Base-by-base conservation (phyloP, 2,113 vertebrate species). In the Xiphophorus couchianus region DNA sequence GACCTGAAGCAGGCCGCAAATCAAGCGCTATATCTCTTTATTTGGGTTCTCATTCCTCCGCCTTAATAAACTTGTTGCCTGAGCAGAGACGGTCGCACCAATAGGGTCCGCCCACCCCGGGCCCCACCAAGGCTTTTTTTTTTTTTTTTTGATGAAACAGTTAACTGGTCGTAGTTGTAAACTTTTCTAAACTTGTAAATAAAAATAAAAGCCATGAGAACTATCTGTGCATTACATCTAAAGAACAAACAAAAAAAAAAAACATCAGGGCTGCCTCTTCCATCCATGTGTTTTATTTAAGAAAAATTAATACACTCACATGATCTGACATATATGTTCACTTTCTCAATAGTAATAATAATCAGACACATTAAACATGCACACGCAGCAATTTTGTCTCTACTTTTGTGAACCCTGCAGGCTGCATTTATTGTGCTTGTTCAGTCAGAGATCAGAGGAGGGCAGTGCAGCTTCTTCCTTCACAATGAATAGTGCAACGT, bases 201-300 rank as follows among this genome's bases (percentile, higher is more conserved):
- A 30, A 30, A 48, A 48, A 48, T 48, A 19, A 6, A 48, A 48
- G 15, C 17, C 17, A 48, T 48, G 44, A 19, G 6, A 48, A 48
- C 44, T 15, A 1, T 15, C 5, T 48, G 17, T 5, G 3, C 7
- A 48, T 19, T 48, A 48, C 19, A 19, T 15, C 14, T 17, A 15
- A 54, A 22, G 10, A 51, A 15, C 5, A 25, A 30, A 28, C 1
- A 28, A 9, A 51, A 5, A 2, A 25, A 19, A 29, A 63, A 31
- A 48, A 44, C 14, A 9, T 58, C 10, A 1, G 3, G 1, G 2
- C 44, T 7, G 3, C 17, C 29, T 33, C n/a, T 33, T 51, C 13
- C 39, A 63, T 71, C 61, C 30, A n/a, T 8, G 27, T 27, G n/a
- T 72, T 87, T 87, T 82, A 85, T 84, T 87, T 63, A 69, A 80